These are phyloP conservation scores for Lutra lutra DNA, from an alignment of 2,797 vertebrate species.

Conservation along the genomic window DNA sequence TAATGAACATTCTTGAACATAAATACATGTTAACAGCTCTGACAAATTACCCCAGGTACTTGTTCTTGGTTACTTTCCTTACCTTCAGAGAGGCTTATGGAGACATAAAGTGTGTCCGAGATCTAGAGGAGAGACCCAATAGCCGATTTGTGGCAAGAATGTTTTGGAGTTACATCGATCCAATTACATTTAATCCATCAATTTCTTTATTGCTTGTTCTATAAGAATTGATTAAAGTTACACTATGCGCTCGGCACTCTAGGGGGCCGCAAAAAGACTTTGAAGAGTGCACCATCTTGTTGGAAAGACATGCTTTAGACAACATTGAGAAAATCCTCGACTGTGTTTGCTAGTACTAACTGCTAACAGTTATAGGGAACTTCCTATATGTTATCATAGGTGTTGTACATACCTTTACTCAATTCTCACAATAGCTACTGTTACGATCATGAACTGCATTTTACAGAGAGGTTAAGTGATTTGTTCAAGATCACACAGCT, in stretches of 20 bases:
- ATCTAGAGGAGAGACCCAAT: background rate
- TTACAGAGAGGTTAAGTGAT: background rate
- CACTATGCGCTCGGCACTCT: background rate
- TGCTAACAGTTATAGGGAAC: background rate
- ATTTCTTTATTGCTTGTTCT: slow-evolving; percentile 1
- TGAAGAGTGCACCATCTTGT: background rate
- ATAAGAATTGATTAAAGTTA: background rate
- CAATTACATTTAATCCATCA: slow-evolving; percentile 4
- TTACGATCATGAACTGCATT: background rate
- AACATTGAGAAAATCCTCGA: background rate
- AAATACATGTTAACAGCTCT: background rate
- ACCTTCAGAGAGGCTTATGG: background rate
- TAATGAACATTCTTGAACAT: slow-evolving; percentile 44
- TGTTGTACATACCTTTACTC: background rate
- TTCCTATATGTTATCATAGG: background rate
- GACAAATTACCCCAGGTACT: background rate
- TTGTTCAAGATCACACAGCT: background rate
- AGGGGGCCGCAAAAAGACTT: background rate
- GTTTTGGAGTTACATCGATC: slow-evolving; percentile 8
- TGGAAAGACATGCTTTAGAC: background rate
- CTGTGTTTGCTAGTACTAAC: background rate
- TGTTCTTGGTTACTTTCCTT: background rate
- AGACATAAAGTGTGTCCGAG: background rate
- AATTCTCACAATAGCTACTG: background rate
- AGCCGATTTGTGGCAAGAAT: slow-evolving; percentile 1